These are phyloP conservation scores for Calliphora vicina DNA, from an alignment of 1,140 invertebrate genomes.

Conservation along the genomic window DNA sequence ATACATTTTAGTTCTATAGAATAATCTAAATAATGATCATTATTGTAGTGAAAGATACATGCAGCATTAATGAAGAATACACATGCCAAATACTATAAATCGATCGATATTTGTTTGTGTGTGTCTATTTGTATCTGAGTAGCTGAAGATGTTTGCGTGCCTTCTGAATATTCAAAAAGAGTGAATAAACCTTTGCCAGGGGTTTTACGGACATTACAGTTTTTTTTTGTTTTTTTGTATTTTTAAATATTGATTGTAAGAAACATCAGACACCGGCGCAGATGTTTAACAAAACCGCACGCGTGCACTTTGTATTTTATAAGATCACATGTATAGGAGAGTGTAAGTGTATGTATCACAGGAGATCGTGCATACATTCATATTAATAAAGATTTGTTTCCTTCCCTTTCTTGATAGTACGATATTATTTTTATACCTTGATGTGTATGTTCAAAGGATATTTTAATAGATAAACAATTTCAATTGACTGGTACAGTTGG, in stretches of 20 bases:
- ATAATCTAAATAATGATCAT: background rate
- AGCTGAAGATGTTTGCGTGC: background rate
- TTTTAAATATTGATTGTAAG: background rate
- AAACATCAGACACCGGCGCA: slow-evolving; percentile 3
- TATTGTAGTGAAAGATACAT: background rate
- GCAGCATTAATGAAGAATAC: background rate
- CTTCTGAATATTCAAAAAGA: background rate
- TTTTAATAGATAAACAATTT: background rate
- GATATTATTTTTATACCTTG: background rate
- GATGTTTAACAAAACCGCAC: slow-evolving; percentile 16
- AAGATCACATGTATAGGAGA: background rate
- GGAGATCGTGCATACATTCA: background rate
- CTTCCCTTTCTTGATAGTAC: background rate
- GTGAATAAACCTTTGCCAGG: background rate
- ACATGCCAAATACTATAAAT: background rate
- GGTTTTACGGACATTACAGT: background rate
- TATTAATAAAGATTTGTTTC: background rate
- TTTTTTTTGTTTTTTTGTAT: too few relatives aligned
- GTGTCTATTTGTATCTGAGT: background rate
- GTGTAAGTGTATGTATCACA: background rate
- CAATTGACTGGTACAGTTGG: background rate
- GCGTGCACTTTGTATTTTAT: background rate
- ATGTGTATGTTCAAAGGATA: background rate
- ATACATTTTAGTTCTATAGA: background rate
- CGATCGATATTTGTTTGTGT: background rate